Conservation (phyloP, 2,888 invertebrate species). For the Epistrophella euchroma region DNA sequence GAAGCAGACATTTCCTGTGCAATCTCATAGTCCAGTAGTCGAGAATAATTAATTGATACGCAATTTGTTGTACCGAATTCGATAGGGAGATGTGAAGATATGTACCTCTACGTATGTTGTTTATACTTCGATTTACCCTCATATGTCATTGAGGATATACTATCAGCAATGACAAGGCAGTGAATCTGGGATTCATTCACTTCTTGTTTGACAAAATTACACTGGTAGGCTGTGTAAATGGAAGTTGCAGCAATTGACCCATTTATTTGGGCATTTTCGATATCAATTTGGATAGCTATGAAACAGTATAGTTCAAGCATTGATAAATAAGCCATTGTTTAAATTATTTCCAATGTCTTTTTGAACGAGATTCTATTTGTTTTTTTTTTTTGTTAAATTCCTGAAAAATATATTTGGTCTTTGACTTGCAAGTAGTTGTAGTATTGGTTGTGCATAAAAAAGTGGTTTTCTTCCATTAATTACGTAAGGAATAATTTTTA, state of each 20-base stretch:
- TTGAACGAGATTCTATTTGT: background rate
- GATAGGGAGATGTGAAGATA: background rate
- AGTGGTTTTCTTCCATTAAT: too few relatives aligned
- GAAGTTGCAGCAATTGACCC: background rate
- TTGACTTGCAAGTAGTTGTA: too few relatives aligned
- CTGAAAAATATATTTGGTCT: too few relatives aligned
- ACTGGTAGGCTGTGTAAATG: background rate
- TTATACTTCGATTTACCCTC: slow-evolving; percentile 3
- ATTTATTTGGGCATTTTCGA: slow-evolving; percentile 9
- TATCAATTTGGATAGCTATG: background rate
- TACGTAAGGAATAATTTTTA: too few relatives aligned
- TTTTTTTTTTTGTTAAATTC: too few relatives aligned
- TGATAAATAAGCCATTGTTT: background rate
- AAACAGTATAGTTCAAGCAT: background rate
- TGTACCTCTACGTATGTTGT: background rate
- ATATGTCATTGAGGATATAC: slow-evolving; percentile 9
- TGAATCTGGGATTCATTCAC: slow-evolving; percentile 24
- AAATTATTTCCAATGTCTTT: background rate
- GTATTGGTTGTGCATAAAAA: too few relatives aligned
- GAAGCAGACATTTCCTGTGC: background rate
- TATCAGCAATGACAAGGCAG: slow-evolving; percentile 16
- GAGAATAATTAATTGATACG: slow-evolving; percentile 53
- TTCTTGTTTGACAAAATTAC: background rate
- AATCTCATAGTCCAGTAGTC: slow-evolving; percentile 31
- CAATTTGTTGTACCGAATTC: slow-evolving; percentile 36